These are phyloP conservation scores for Pheosia tremula DNA, from an alignment of 2,888 invertebrate genomes.

Conservation along the genomic window DNA sequence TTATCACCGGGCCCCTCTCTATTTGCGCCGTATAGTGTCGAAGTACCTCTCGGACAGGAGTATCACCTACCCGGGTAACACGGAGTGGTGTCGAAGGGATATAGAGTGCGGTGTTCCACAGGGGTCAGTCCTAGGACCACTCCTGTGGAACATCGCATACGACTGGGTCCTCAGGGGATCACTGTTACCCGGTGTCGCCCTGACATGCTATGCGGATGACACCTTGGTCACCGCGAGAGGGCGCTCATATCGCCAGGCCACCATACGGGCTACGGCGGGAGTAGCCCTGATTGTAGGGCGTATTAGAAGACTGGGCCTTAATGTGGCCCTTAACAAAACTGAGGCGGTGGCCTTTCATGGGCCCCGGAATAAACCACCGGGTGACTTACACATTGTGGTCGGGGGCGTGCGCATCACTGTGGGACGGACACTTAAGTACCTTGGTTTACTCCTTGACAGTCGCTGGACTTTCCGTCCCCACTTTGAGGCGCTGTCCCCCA, in stretches of 20 bases:
- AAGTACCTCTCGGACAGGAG: background rate
- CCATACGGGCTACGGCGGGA: background rate
- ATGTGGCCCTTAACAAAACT: background rate
- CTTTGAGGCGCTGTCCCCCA: constrained; percentile 9
- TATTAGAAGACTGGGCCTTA: background rate
- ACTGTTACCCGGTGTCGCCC: background rate
- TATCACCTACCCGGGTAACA: too few relatives aligned
- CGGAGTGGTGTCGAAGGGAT: background rate
- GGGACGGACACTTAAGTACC: constrained; percentile 9
- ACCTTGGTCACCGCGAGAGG: background rate
- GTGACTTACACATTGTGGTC: constrained; percentile 1
- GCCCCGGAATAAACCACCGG: background rate
- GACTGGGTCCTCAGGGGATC: background rate
- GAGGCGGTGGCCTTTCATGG: background rate
- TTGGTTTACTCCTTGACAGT: constrained; percentile 18
- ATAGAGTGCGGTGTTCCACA: too few relatives aligned
- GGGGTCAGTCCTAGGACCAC: too few relatives aligned
- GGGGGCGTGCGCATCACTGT: constrained; percentile 6
- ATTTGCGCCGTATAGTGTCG: background rate
- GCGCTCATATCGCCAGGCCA: too few relatives aligned
- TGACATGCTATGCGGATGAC: background rate
- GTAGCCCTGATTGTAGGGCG: background rate
- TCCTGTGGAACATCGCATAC: too few relatives aligned
- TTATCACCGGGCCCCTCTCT: background rate
- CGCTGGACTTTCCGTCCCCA: constrained; percentile 18